phyloP scores from a whole-genome alignment of 30 jellyfish, hydroid and myxozoan genomes.

The Pelagia noctiluca region DNA sequence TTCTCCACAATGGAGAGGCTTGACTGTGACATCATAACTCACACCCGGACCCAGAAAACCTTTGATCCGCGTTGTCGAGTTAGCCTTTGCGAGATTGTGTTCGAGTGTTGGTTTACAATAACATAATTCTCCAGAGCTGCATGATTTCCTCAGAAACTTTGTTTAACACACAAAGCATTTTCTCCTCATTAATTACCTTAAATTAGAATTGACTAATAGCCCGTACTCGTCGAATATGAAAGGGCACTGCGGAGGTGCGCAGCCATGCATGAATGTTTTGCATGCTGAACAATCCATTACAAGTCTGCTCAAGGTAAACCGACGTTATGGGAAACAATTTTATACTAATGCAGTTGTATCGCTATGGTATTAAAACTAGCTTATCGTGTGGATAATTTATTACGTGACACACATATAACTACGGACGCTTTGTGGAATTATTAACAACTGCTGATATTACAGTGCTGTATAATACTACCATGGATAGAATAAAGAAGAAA shows the following conservation, averaged over 20 bases:
- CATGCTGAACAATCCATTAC: too few relatives aligned
- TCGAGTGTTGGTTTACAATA: constrained; percentile 9
- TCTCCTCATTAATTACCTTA: constrained; percentile 29
- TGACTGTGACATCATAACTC: background rate
- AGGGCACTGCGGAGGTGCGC: constrained; percentile 52
- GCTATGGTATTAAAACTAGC: too few relatives aligned
- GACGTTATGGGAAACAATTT: too few relatives aligned
- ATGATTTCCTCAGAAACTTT: constrained; percentile 50
- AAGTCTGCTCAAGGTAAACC: too few relatives aligned
- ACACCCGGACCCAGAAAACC: background rate
- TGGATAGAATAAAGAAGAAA: constrained; percentile 71
- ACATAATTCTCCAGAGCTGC: constrained; percentile 53
- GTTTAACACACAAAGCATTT: constrained; percentile 42
- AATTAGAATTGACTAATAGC: constrained; percentile 13
- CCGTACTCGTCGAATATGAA: constrained; percentile 29
- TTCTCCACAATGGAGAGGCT: background rate
- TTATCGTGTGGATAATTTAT: too few relatives aligned
- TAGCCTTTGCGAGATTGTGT: background rate
- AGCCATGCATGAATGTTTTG: constrained; percentile 61
- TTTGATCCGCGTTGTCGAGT: background rate
- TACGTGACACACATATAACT: too few relatives aligned
- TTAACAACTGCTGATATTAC: too few relatives aligned
- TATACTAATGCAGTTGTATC: too few relatives aligned
- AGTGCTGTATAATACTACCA: constrained; percentile 29
- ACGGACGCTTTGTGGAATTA: too few relatives aligned